Percentiles rank a stretch among this genome's conserved stretches.
Evolutionary conservation across 2,888 invertebrate species (phyloP).

Genomic region (Lymantria monacha): DNA sequence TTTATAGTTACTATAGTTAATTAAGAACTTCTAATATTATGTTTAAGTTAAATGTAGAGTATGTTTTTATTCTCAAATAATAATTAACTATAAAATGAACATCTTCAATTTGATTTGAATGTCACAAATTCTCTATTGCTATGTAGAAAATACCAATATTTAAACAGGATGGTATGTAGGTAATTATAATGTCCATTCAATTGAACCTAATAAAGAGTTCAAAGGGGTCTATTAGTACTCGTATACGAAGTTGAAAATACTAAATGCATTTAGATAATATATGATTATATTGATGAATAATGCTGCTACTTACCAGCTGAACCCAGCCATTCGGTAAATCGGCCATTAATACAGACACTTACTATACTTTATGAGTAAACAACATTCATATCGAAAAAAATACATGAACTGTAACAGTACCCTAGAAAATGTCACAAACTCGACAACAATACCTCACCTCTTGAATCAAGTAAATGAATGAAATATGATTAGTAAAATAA

Average conservation of each 20-base stretch:
- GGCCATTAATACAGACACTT: conserved; percentile 72
- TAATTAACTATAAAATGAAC: too few species aligned
- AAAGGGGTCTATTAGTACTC: conserved; percentile 47
- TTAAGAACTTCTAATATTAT: too few species aligned
- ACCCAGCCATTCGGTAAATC: conserved; percentile 82
- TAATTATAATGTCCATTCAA: conserved; percentile 36
- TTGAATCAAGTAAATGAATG: too few species aligned
- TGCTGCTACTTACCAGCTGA: conserved; percentile 75
- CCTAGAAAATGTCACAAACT: not conserved
- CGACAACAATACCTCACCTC: too few species aligned
- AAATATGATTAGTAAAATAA: too few species aligned
- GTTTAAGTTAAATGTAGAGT: too few species aligned
- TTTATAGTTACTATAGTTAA: too few species aligned
- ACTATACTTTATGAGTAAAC: conserved; percentile 44
- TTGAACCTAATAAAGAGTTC: conserved; percentile 60
- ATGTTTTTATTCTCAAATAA: too few species aligned
- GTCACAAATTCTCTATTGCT: too few species aligned
- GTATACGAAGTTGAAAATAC: conserved; percentile 50
- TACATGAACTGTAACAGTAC: not conserved
- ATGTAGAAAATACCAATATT: too few species aligned
- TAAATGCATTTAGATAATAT: conserved; percentile 47
- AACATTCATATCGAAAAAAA: conserved; percentile 34
- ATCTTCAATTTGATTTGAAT: too few species aligned
- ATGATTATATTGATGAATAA: conserved; percentile 25
- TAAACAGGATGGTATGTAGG: too few species aligned